Percentiles rank a stretch among this genome's conserved stretches.
Conservation (phyloP, 1,140 invertebrate genomes). For the Nasonia giraulti region DNA sequence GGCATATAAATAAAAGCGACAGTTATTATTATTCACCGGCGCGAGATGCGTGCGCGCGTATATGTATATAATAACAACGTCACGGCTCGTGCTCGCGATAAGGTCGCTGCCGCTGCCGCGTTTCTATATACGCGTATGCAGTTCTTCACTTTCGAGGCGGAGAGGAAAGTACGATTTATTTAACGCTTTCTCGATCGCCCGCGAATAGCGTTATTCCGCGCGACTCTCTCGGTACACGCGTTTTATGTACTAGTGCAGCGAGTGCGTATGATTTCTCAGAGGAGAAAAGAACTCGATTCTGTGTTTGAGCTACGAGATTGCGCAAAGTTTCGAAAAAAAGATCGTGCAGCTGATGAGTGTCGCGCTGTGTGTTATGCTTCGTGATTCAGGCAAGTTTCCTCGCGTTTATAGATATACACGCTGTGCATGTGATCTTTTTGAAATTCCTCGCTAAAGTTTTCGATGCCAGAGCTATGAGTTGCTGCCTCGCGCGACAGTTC, state of each 20-base stretch:
- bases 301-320: neutral
- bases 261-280: neutral
- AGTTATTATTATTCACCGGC: neutral
- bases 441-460: neutral
- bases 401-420: neutral
- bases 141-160: neutral
- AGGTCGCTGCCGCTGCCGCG: too few relatives aligned
- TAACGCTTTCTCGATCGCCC: neutral
- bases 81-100: too few relatives aligned
- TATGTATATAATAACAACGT: neutral
- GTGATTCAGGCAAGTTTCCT: neutral
- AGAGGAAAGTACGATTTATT: slow-evolving; percentile 18
- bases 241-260: neutral
- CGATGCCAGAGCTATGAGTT: neutral
- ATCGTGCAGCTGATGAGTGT: neutral
- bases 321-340: neutral
- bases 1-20: neutral
- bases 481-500: neutral
- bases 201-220: neutral
- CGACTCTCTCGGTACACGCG: neutral
- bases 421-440: neutral
- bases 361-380: too few relatives aligned
- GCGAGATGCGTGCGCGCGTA: neutral
- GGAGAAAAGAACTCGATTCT: neutral
- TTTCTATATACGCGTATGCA: neutral